phyloP scores from a whole-genome alignment of 2,888 invertebrate genomes.

The Hyposoter dolosus region DNA sequence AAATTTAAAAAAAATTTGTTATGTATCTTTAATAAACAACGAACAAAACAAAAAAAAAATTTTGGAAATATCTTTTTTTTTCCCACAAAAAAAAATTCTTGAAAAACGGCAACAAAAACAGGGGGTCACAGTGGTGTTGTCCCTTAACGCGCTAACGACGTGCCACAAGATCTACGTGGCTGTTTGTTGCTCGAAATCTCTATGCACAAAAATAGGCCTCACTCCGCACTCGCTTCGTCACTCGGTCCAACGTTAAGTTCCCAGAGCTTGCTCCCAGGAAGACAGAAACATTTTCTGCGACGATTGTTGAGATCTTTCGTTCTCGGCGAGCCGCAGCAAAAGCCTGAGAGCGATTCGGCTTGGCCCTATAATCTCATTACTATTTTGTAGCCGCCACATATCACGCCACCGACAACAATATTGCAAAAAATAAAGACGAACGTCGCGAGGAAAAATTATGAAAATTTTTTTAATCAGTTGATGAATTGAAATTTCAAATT shows the following conservation, averaged over 20 bases:
- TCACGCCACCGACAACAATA: background rate
- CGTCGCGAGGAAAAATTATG: background rate
- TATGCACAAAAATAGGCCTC: constrained; percentile 81
- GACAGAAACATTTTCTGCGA: constrained; percentile 25
- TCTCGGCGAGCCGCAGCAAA: constrained; percentile 60
- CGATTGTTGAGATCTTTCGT: constrained; percentile 51
- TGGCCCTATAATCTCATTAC: constrained; percentile 72
- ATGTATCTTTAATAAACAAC: no score
- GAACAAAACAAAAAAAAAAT: no score
- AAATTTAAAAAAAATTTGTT: no score
- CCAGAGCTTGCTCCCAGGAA: constrained; percentile 7
- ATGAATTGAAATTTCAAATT: background rate
- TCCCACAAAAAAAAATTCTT: no score
- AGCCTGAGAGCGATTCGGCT: constrained; percentile 37
- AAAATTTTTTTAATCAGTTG: background rate
- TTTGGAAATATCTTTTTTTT: no score
- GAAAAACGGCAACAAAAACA: no score
- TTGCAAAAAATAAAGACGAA: background rate
- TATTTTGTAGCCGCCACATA: constrained; percentile 74
- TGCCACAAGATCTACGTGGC: constrained; percentile 80
- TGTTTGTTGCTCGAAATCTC: constrained; percentile 77
- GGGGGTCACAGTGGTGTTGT: no score
- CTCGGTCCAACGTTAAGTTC: constrained; percentile 67
- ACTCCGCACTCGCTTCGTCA: constrained; percentile 83
- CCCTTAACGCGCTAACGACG: constrained; percentile 77